Percentiles rank a stretch among this genome's conserved stretches.
Evolutionary conservation across 2,113 vertebrate genomes (phyloP).

Genomic region (Montifringilla adamsi): DNA sequence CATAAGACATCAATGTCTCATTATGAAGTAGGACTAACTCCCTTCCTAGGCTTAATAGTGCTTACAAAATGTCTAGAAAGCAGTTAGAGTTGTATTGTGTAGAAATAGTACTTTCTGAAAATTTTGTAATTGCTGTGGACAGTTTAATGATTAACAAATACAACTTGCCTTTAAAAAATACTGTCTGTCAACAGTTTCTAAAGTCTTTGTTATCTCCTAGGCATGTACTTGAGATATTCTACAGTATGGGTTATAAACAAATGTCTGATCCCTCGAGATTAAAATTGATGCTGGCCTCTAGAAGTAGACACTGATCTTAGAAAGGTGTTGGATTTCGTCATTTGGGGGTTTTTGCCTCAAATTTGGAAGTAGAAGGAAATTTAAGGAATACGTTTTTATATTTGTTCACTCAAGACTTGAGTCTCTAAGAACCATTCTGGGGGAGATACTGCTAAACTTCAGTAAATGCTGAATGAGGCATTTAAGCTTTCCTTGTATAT

Average conservation of each 20-base stretch:
- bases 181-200: background rate
- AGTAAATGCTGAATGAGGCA: background rate
- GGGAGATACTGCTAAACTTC: background rate
- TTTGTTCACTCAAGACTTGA: background rate
- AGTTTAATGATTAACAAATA: background rate
- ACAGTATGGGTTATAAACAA: background rate
- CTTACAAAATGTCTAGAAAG: background rate
- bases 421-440: background rate
- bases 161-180: background rate
- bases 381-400: background rate
- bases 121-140: background rate
- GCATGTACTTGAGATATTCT: background rate
- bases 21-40: background rate
- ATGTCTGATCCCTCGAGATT: background rate
- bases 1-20: background rate
- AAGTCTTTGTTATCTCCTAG: background rate
- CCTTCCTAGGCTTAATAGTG: background rate
- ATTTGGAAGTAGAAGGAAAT: background rate
- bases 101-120: background rate
- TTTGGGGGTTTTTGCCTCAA: background rate
- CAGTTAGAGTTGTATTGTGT: background rate
- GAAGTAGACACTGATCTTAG: background rate
- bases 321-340: accelerated
- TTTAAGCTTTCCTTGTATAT: background rate
- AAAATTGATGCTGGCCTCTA: background rate